Conservation (phyloP, 1,140 invertebrate genomes). For the Melitaea cinxia region DNA sequence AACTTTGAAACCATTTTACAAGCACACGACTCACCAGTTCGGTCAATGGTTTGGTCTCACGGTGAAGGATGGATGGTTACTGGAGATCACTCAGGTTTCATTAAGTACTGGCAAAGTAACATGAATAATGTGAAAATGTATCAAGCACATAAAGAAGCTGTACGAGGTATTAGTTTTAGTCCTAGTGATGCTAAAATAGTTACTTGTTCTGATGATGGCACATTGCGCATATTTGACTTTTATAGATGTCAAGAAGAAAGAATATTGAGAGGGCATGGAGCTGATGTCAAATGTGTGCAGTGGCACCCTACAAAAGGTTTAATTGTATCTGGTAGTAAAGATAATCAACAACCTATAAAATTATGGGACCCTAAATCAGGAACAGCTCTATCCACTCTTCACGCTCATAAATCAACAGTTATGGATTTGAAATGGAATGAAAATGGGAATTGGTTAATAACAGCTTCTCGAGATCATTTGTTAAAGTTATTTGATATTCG, state of each 20-base stretch:
- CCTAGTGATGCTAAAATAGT: constrained; percentile 99
- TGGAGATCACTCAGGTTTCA: constrained; percentile 98
- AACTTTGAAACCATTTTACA: constrained; percentile 99
- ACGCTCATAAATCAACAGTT: constrained; percentile 99
- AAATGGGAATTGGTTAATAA: constrained; percentile 99
- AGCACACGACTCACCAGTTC: constrained; percentile 98
- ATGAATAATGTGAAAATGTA: constrained; percentile 99
- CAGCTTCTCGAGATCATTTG: constrained; percentile 98
- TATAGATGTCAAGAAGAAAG: constrained; percentile 97
- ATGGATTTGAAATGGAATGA: constrained; percentile 99
- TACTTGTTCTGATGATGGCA: constrained; percentile 99
- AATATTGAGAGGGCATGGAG: constrained; percentile 98
- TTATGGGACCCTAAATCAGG: constrained; percentile 99
- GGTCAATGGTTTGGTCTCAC: constrained; percentile 99
- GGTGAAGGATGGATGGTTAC: constrained; percentile 99
- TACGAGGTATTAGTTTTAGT: constrained; percentile 99
- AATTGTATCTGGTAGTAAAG: constrained; percentile 98
- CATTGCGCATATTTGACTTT: constrained; percentile 99
- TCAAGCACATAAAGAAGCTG: constrained; percentile 99
- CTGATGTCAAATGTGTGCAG: constrained; percentile 99
- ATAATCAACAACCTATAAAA: constrained; percentile 99
- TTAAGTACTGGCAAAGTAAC: constrained; percentile 99
- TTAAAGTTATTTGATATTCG: constrained; percentile 99
- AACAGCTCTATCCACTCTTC: constrained; percentile 92
- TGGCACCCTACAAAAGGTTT: constrained; percentile 99